Base-by-base conservation (phyloP, 2,888 invertebrate species). In the Microctonus aethiopoides region DNA sequence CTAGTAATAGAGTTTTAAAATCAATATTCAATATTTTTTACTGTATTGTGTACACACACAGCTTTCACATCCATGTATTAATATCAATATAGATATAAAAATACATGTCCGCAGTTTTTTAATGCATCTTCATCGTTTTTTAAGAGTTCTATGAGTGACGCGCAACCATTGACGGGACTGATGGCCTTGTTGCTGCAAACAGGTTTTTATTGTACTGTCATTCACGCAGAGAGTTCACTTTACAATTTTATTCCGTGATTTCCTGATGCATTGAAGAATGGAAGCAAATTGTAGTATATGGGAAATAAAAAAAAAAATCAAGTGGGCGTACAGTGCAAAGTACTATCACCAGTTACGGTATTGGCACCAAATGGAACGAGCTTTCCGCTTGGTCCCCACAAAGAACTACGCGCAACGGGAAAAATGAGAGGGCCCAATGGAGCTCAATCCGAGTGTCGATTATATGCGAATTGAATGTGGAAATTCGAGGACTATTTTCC, bases 241-340 rank as follows among this genome's bases (percentile, higher is more conserved):
- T 29, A 62, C 68, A 63, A 68, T 63, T 68, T 63, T 41, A 63
- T 68, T 68, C 46, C 24, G 13, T 36, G 61, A 61, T 61, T 61
- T 61, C 70, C 71, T 59, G 70, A 62, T 57, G 29, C 59, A 63
- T 65, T 54, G 72, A 65, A 79, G 80, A 80, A 81, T 78, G 75
- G 79, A 75, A 72, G 78, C 76, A 79, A 79, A 80, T 81, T 79
- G 80, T 74, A 75, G 67, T 68, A 69, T 68, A 68, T 65, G 66
- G 41, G 61, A 57, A 68, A 24, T 34, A n/a, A 16, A 29, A 56
- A 26, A 34, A 34, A n/a, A 59, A 26, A 62, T 46, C 32, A 39
- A 32, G 57, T 41, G 36, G 9, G 46, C 16, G n/a, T 46, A n/a
- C 16, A 46, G 29, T 24, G 61, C 34, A 60, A 56, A 54, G 52